These are phyloP conservation scores for Xiphophorus hellerii DNA, from an alignment of 2,113 vertebrate genomes.

Conservation along the genomic window DNA sequence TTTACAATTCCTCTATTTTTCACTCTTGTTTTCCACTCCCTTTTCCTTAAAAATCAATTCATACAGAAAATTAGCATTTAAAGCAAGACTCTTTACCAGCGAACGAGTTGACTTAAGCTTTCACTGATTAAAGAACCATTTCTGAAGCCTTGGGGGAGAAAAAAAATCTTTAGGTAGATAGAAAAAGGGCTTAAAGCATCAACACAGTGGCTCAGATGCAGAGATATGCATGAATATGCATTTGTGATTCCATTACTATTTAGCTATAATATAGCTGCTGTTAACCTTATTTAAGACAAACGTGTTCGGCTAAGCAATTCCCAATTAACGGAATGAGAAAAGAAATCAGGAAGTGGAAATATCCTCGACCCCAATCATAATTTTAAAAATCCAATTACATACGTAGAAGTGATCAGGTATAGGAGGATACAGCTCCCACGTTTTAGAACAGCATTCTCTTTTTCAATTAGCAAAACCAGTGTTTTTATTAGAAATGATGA, in stretches of 20 bases:
- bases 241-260: too few relatives aligned
- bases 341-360: neutral
- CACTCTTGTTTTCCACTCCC: neutral
- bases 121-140: constrained; percentile 18
- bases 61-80: constrained; percentile 27
- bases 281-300: neutral
- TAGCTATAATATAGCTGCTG: neutral
- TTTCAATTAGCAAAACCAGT: neutral
- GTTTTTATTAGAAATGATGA: neutral
- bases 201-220: neutral
- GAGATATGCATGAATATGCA: neutral
- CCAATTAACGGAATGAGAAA: neutral
- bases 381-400: neutral
- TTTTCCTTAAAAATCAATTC: neutral
- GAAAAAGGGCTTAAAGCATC: too few relatives aligned
- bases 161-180: neutral
- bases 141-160: neutral
- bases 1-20: constrained; percentile 6
- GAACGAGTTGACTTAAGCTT: constrained; percentile 25
- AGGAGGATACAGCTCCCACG: neutral
- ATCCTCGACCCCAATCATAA: neutral
- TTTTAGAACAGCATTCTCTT: neutral
- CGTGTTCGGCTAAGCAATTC: neutral
- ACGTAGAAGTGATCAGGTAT: neutral
- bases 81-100: constrained; percentile 17